Percentiles rank a stretch among this genome's conserved stretches.
phyloP scores from a whole-genome alignment of 2,797 vertebrate species.

The Cyclopterus lumpus region DNA sequence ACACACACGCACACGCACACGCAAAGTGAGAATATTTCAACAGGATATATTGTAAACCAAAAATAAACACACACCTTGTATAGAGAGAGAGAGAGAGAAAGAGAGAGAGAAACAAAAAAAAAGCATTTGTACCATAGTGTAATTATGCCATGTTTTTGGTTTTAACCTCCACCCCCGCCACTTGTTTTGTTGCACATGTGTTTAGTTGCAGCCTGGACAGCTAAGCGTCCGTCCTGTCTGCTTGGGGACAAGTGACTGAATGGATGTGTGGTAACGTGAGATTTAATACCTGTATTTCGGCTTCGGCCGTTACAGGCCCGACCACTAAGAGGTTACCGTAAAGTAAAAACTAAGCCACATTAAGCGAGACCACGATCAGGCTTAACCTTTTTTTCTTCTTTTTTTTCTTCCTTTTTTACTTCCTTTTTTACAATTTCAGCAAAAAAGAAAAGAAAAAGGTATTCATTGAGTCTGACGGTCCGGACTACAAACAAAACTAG shows the following conservation, averaged over 20 bases:
- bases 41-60: conserved; percentile 70
- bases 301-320: conserved; percentile 49
- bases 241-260: conserved; percentile 32
- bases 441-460: conserved; percentile 46
- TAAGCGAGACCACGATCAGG: conserved; percentile 82
- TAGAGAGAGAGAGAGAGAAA: neutral
- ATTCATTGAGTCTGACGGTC: conserved; percentile 65
- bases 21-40: conserved; percentile 68
- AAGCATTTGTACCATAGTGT: conserved; percentile 69
- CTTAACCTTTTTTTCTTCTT: conserved; percentile 71
- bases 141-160: conserved; percentile 68
- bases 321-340: conserved; percentile 50
- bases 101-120: conserved; percentile 16
- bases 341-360: conserved; percentile 79
- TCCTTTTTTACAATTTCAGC: conserved; percentile 19
- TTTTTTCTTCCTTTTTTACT: conserved; percentile 32
- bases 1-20: conserved; percentile 15
- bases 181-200: conserved; percentile 68
- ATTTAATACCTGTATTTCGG: conserved; percentile 41
- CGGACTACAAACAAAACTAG: conserved; percentile 80
- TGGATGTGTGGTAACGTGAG: conserved; percentile 41
- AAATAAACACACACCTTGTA: conserved; percentile 69
- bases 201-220: conserved; percentile 45
- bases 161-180: conserved; percentile 40
- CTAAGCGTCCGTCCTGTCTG: conserved; percentile 30